Evolutionary conservation across 2,797 vertebrate genomes (phyloP), one percentile per base, ranked within the genome.

Genomic region (Champsocephalus esox): DNA sequence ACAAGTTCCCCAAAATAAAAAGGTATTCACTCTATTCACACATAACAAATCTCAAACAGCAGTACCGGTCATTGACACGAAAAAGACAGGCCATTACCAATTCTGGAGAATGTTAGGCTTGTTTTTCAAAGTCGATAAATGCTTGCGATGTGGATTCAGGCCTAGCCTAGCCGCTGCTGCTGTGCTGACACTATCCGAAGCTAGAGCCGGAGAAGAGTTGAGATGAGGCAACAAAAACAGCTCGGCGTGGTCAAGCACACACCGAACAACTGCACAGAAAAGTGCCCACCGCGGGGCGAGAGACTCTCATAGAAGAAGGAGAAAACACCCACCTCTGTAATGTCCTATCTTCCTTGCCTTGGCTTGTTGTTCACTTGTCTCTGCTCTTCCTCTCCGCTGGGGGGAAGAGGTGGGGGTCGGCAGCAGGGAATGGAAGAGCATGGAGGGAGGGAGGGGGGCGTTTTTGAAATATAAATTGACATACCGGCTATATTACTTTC

Each of bases 301-400:
- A 45, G 59, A 14, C 24, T 46, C n/a, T 32, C 21, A 21, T 1
- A 8, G 75, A 63, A 72, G 50, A 76, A 48, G n/a, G 50, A 69
- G 71, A 87, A 83, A 85, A 89, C 87, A 93, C 93, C 92, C 92
- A 94, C 94, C 95, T 92, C 38, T 87, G 83, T 68, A 63, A 44
- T 62, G 74, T 75, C 78, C 90, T 84, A 4, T 80, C 88, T 70
- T 68, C 77, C 83, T 74, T 61, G 66, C 73, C 83, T 82, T 7
- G 75, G 86, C 81, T 90, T 91, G 92, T 89, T 89, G 94, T 93
- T 92, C 92, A 90, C 93, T 93, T 89, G 92, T 90, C 90, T 87
- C 80, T 69, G 81, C 86, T 69, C 91, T 91, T 92, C 93, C 92
- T 88, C 88, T 90, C 80, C 82, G 84, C 81, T 87, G 88, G 90